Conservation (phyloP, 2,797 vertebrate genomes). For the Oreochromis grahami region DNA sequence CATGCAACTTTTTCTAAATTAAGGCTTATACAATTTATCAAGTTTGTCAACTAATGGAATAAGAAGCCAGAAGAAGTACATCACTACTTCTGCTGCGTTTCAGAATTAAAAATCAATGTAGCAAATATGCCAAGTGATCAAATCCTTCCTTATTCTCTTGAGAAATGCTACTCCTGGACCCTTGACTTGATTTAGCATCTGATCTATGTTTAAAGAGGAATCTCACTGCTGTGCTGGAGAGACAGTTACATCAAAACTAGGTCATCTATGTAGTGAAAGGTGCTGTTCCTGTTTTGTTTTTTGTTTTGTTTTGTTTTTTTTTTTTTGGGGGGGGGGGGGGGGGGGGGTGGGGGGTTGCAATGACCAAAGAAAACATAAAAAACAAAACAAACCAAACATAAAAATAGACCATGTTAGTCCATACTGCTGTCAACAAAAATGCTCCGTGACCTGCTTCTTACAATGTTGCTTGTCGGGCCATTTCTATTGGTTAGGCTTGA, state of each 20-base stretch:
- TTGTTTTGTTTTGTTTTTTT: too few species aligned
- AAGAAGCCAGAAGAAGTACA: neutral
- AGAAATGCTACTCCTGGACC: neutral
- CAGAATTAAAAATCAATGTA: neutral
- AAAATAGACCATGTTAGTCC: neutral
- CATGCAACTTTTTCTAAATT: conserved; percentile 1
- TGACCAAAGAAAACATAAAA: neutral
- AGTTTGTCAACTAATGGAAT: neutral
- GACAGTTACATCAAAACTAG: neutral
- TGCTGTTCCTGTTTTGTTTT: neutral
- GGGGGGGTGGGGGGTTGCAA: too few species aligned
- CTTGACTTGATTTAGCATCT: neutral
- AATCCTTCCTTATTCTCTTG: neutral
- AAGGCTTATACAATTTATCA: neutral
- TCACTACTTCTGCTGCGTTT: neutral
- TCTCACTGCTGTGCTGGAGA: neutral
- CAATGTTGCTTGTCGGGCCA: neutral
- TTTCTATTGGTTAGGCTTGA: neutral
- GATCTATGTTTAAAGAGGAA: neutral
- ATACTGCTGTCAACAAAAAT: neutral
- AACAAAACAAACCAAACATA: neutral
- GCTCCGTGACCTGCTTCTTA: neutral
- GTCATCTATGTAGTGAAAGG: neutral
- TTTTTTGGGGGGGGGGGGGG: too few species aligned
- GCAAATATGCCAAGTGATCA: neutral